These are phyloP conservation scores for Lemur catta DNA, from an alignment of 2,797 vertebrate species.

Conservation along the genomic window DNA sequence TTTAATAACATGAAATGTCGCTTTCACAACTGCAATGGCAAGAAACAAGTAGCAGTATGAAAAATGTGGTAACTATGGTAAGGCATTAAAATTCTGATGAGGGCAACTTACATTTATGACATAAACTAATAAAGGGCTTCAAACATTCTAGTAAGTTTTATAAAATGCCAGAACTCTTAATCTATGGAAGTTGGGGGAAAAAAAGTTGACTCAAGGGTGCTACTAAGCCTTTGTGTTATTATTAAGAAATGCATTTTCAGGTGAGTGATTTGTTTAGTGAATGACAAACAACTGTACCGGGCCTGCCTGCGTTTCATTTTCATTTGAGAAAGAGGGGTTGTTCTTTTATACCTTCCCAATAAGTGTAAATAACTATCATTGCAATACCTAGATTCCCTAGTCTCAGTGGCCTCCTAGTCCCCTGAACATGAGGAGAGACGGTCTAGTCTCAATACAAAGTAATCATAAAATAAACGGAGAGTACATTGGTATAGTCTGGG, in stretches of 20 bases:
- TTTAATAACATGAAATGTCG: not conserved
- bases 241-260: not conserved
- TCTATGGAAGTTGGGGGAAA: not conserved
- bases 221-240: not conserved
- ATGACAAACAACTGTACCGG: too few species aligned
- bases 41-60: not conserved
- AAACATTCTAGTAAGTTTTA: not conserved
- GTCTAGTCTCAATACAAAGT: not conserved
- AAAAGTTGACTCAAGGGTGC: too few species aligned
- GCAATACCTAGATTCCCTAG: not conserved
- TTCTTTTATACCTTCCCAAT: not conserved
- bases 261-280: not conserved
- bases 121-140: not conserved
- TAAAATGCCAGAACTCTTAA: not conserved
- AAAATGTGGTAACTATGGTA: not conserved
- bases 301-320: not conserved
- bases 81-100: not conserved
- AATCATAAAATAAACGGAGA: not conserved
- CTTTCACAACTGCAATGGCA: not conserved
- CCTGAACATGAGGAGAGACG: not conserved
- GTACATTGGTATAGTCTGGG: not conserved
- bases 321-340: not conserved
- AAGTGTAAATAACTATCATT: rapidly evolving
- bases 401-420: not conserved
- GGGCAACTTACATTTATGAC: not conserved